Percentiles rank a stretch among this genome's conserved stretches.
phyloP scores from a whole-genome alignment of 1,140 invertebrate species.

The Diabrotica virgifera region DNA sequence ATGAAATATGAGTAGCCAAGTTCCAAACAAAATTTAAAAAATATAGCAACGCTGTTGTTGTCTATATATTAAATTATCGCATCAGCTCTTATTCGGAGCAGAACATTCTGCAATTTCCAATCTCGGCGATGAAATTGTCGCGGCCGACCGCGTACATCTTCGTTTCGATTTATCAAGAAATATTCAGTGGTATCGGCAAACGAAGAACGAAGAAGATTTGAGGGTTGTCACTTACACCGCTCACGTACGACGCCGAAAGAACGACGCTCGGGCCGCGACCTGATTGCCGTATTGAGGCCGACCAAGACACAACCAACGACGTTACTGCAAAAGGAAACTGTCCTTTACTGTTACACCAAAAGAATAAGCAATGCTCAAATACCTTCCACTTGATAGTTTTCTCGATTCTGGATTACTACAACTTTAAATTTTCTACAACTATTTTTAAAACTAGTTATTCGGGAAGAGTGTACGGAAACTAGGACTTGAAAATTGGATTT shows the following conservation, averaged over 20 bases:
- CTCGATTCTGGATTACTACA: not conserved
- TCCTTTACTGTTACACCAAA: not conserved
- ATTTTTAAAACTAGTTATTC: no score
- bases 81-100: no score
- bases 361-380: not conserved
- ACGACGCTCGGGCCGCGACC: not conserved
- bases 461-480: no score
- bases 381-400: not conserved
- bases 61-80: no score
- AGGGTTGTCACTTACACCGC: not conserved
- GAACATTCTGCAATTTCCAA: no score
- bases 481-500: no score
- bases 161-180: not conserved
- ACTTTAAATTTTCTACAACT: not conserved
- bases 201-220: not conserved
- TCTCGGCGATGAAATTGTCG: no score
- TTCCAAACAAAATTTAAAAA: no score
- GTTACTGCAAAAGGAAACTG: not conserved
- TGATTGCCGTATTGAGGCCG: conserved; percentile 1
- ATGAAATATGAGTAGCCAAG: no score
- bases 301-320: not conserved
- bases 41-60: no score
- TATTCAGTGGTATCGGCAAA: not conserved
- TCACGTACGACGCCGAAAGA: not conserved
- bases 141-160: no score